phyloP scores from a whole-genome alignment of 2,888 invertebrate genomes.

The Cryptocheilus praepositus region DNA sequence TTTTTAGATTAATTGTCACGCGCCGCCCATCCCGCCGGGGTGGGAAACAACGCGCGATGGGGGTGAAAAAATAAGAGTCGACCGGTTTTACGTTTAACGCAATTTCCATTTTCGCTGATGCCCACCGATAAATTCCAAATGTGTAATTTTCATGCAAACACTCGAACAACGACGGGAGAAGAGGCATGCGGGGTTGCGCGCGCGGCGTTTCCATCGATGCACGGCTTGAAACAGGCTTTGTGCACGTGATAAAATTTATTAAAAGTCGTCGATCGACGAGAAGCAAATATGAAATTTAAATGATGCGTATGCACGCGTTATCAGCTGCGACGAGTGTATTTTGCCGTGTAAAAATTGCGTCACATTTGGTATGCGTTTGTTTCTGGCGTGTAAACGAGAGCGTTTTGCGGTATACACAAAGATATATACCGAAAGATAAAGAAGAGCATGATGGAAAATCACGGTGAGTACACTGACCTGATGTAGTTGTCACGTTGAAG shows the following conservation, averaged over 20 bases:
- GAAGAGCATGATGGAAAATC: too few relatives aligned
- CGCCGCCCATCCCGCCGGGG: too few relatives aligned
- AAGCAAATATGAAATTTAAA: constrained; percentile 30
- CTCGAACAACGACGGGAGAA: too few relatives aligned
- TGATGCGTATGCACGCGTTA: constrained; percentile 34
- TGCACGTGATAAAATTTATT: constrained; percentile 32
- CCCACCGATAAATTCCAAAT: too few relatives aligned
- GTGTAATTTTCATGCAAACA: too few relatives aligned
- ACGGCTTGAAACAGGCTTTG: neutral
- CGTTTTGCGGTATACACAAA: constrained; percentile 9
- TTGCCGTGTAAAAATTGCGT: constrained; percentile 4
- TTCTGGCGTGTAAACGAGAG: constrained; percentile 3
- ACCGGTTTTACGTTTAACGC: too few relatives aligned
- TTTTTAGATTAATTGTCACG: too few relatives aligned
- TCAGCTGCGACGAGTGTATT: constrained; percentile 16
- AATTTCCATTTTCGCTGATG: too few relatives aligned
- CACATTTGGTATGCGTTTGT: neutral
- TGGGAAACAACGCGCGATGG: too few relatives aligned
- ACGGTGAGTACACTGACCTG: constrained; percentile 41
- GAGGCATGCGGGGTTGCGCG: too few relatives aligned
- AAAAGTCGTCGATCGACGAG: constrained; percentile 31
- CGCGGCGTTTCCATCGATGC: too few relatives aligned
- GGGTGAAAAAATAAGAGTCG: too few relatives aligned
- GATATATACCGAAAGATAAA: constrained; percentile 1
- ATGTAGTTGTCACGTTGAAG: constrained; percentile 97